A percentile compares a stretch with the other conserved stretches of the same genome.
phyloP scores from a whole-genome alignment of 2,113 vertebrate genomes.

The Esox niger region DNA sequence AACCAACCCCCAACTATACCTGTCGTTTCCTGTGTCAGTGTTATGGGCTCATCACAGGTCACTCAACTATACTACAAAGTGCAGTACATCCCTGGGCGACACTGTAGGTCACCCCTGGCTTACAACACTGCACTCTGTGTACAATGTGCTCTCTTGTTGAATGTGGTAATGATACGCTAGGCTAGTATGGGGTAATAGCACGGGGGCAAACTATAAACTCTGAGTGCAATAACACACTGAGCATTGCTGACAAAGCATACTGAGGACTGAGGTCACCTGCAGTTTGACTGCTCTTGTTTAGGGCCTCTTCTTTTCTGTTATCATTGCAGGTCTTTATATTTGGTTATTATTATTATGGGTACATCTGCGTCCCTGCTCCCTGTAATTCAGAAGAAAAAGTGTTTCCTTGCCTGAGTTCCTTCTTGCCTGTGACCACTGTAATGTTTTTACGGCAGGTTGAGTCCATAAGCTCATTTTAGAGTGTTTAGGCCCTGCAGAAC shows the following conservation, averaged over 20 bases:
- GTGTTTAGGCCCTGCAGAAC: too few relatives aligned
- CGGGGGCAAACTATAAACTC: not conserved
- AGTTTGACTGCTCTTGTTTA: too few relatives aligned
- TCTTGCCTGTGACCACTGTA: not conserved
- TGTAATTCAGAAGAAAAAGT: not conserved
- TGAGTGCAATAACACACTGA: too few relatives aligned
- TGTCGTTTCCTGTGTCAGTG: slow-evolving; percentile 21
- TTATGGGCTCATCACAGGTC: slow-evolving; percentile 18
- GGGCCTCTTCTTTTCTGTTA: too few relatives aligned
- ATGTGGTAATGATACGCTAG: not conserved
- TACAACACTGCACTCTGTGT: not conserved
- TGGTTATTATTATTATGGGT: not conserved
- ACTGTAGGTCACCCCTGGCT: not conserved
- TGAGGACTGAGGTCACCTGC: too few relatives aligned
- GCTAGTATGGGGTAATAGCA: not conserved
- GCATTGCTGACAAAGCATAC: too few relatives aligned
- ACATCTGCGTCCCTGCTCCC: not conserved
- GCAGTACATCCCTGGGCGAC: slow-evolving; percentile 1
- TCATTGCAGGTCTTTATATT: too few relatives aligned
- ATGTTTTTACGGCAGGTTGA: not conserved
- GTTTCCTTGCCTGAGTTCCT: not conserved
- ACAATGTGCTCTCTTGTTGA: not conserved
- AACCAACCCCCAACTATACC: slow-evolving; percentile 13
- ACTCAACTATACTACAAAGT: not conserved
- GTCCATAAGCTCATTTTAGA: too few relatives aligned